Base-by-base conservation (phyloP, 2,888 invertebrate genomes). In the Autographa pulchrina region DNA sequence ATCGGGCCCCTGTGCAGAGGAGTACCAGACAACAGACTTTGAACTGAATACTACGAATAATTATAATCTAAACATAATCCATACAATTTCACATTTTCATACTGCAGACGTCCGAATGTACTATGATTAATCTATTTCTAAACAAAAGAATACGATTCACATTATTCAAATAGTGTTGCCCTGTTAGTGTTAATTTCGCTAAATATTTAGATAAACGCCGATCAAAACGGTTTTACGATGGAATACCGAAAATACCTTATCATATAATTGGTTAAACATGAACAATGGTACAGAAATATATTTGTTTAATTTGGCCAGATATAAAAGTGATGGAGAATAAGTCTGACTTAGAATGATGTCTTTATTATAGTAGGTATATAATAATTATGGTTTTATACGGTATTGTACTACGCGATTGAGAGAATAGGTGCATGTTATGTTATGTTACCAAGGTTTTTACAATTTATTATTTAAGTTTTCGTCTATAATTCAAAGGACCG, bases 161-260 rank as follows among this genome's bases (percentile, higher is more conserved):
- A 20, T 20, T 11, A 25, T 9, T 13, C n/a, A 56, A 56, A 58
- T 48, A 41, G 52, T 61, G 18, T 25, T 64, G 58, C 25, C 52
- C 52, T 56, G 61, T 43, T 18, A 25, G 41, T 63, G n/a, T 65
- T 74, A 48, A 32, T 65, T 65, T 41, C 65, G 14, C 16, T 16
- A n/a, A 59, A 35, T 69, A 65, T 79, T 79, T 70, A 70, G 48
- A 54, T 3, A 25, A 1, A 64, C 38, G 80, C 25, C 75, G 64
- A 54, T 75, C 70, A 64, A 58, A 65, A 74, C 20, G 13, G 54
- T 56, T 56, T 56, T 20, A 18, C 25, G 13, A 11, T 3, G 3
- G 6, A 25, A 56, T 48, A 43, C 18, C 38, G 48, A 25, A 78
- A 74, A 54, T 54, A 54, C 54, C 54, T 6, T 20, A 20, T 56